These are phyloP conservation scores for Reticulitermes speratus DNA, from an alignment of 1,140 invertebrate genomes.

Conservation along the genomic window DNA sequence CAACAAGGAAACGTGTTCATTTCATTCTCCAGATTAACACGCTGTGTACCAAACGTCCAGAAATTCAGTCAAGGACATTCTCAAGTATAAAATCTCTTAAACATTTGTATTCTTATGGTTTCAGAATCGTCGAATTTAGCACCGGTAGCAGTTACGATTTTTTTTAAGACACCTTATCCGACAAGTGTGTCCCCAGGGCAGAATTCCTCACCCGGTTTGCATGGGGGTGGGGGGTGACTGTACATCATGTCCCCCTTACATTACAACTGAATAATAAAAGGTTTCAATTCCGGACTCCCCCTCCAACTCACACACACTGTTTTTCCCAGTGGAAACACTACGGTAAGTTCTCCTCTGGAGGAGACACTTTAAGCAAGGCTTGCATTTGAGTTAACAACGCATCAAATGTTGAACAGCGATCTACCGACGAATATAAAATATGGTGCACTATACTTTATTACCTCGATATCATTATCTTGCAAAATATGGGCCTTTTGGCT, in stretches of 20 bases:
- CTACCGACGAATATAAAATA: too few relatives aligned
- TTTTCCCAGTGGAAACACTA: neutral
- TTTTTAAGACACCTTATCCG: neutral
- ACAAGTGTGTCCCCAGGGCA: neutral
- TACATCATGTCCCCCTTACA: neutral
- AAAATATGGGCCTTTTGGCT: too few relatives aligned
- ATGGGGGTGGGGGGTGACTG: neutral
- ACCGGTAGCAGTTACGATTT: neutral
- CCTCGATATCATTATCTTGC: too few relatives aligned
- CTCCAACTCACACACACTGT: neutral
- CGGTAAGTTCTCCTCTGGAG: neutral
- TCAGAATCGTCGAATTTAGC: neutral
- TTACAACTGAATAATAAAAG: conserved; percentile 17
- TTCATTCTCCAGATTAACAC: too few relatives aligned
- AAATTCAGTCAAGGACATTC: neutral
- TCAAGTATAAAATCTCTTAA: neutral
- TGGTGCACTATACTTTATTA: too few relatives aligned
- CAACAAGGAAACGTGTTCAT: too few relatives aligned
- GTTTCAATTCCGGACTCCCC: neutral
- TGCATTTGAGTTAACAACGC: too few relatives aligned
- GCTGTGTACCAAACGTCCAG: too few relatives aligned
- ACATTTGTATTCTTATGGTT: neutral
- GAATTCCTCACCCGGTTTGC: neutral
- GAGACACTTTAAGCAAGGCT: too few relatives aligned
- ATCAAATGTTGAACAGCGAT: too few relatives aligned